Evolutionary conservation across 2,797 vertebrate genomes (phyloP), one percentile per base, ranked within the genome.

Genomic region (Falco naumanni): DNA sequence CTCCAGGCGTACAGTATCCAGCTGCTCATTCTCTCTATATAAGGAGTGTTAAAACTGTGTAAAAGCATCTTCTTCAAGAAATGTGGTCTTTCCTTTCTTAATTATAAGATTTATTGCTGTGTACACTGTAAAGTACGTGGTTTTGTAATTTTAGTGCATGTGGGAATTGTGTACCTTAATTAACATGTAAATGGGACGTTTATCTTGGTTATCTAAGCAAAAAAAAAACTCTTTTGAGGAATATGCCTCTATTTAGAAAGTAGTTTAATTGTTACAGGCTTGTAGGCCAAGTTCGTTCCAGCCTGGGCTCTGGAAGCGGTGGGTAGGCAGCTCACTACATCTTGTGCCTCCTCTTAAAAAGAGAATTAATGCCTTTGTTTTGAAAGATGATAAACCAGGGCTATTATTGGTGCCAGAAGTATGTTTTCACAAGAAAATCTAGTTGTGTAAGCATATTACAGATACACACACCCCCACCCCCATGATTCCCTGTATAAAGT

Each of bases 101-200:
- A 95, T 88, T 48, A 6, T 60, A 75, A 91, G 90, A 96, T 94
- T 88, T 91, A 93, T 94, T 88, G 83, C 65, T 51, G 43, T 80
- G 43, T 88, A 76, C 57, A 26, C 47, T 68, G 61, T 78, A 81
- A 95, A 77, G 90, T 41, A 84, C 5, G 18, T 18, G 4, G 61
- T 94, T 94, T 66, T 84, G 61, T 81, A 91, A 84, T 93, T 96
- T 90, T 84, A 81, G 84, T 0, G 1, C 70, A 41, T n/a, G 45
- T 93, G 94, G 72, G 93, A 90, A 90, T 88, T 86, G 37, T 94
- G 80, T 84, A 75, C 56, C 86, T 93, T 94, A 95, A 95, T 96
- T 95, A 97, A 94, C 85, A 91, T 93, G 91, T 91, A 97, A 95
- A 95, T 96, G 83, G 95, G 50, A 37, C 72, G 86, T 96, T 97